A percentile compares a stretch with the other conserved stretches of the same genome.
These are phyloP conservation scores for Ophioninae sp. DNA, from an alignment of 2,888 invertebrate species.

Conservation along the genomic window DNA sequence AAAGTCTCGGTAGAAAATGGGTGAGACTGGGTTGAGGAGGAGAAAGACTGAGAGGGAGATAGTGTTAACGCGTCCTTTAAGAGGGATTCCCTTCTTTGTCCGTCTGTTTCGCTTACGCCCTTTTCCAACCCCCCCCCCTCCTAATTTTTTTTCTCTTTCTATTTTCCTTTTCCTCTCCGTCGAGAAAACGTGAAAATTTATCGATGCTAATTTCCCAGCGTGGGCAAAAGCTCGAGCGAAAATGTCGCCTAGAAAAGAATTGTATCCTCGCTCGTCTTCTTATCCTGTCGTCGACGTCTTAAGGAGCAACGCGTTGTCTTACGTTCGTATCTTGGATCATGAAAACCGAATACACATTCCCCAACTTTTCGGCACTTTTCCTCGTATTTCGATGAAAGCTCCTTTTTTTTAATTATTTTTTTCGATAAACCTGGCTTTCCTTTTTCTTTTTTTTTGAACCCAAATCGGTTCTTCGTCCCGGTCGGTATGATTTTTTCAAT, in stretches of 20 bases:
- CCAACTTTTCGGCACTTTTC: constrained; percentile 2
- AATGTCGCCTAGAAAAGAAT: constrained; percentile 63
- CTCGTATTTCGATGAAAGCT: constrained; percentile 26
- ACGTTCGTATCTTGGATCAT: constrained; percentile 1
- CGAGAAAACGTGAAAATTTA: constrained; percentile 75
- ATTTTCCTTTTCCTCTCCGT: neutral
- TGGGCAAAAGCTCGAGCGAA: constrained; percentile 59
- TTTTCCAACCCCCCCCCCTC: neutral
- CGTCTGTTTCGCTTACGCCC: too few relatives aligned
- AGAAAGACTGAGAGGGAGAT: constrained; percentile 26
- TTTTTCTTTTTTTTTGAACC: neutral
- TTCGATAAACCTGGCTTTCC: neutral
- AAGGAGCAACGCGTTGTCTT: constrained; percentile 44
- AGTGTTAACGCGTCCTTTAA: constrained; percentile 48
- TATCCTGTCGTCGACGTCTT: constrained; percentile 67
- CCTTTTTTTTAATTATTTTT: constrained; percentile 21
- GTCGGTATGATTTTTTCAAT: neutral
- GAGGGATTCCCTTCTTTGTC: constrained; percentile 37
- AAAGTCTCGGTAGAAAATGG: constrained; percentile 45
- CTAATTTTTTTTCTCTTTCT: neutral
- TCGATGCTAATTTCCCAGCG: constrained; percentile 81
- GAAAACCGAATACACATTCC: neutral
- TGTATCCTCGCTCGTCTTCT: constrained; percentile 66
- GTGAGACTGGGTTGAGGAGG: constrained; percentile 35
- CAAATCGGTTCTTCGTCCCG: neutral